These are phyloP conservation scores for Ibycter americanus DNA, from an alignment of 2,797 vertebrate genomes.

Conservation along the genomic window DNA sequence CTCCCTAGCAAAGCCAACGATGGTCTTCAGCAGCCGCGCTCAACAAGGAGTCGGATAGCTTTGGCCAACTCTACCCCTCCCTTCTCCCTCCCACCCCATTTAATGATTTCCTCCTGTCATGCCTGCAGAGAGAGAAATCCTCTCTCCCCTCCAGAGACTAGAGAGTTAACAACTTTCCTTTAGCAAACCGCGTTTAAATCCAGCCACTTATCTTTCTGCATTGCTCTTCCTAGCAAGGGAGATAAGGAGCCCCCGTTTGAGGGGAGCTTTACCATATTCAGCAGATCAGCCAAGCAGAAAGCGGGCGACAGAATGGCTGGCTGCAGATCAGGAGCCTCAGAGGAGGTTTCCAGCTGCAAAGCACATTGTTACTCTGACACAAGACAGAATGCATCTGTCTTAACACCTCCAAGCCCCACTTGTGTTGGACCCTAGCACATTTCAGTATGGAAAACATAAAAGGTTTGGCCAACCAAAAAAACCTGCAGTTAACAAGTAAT, in stretches of 20 bases:
- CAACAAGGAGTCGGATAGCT: background rate
- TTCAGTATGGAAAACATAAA: background rate
- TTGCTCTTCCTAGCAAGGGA: background rate
- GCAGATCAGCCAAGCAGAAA: background rate
- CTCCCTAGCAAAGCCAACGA: background rate
- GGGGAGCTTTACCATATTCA: background rate
- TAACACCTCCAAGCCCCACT: background rate
- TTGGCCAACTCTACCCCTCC: background rate
- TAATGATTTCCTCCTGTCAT: background rate
- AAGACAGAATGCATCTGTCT: background rate
- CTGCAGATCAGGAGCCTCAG: background rate
- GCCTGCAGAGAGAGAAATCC: background rate
- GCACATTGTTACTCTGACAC: conserved; percentile 10
- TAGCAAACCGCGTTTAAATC: background rate
- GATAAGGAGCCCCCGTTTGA: background rate
- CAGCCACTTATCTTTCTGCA: background rate
- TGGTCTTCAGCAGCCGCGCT: rapidly evolving
- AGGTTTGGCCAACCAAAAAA: background rate
- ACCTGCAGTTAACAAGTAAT: background rate
- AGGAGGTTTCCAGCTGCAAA: conserved; percentile 5
- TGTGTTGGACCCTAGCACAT: background rate
- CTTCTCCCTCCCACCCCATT: background rate
- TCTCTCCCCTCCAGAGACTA: background rate
- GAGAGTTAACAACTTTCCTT: conserved; percentile 22
- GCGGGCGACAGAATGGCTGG: background rate